These are phyloP conservation scores for Rhagonycha fulva DNA, from an alignment of 2,888 invertebrate species.

Conservation along the genomic window DNA sequence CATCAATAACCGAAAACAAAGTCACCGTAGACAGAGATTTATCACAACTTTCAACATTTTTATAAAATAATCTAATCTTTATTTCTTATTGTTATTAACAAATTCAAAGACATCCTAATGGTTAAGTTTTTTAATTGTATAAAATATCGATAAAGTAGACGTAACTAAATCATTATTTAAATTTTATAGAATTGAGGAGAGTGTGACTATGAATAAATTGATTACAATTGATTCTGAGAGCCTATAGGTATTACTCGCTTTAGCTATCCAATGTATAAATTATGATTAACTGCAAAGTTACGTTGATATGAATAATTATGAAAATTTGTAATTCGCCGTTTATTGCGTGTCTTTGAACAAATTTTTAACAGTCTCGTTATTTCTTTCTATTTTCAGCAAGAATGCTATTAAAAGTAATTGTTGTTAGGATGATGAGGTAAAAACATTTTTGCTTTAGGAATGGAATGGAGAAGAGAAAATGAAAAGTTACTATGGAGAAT, in stretches of 20 bases:
- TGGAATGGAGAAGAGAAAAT: no score
- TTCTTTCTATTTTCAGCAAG: no score
- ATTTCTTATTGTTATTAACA: conserved; percentile 3
- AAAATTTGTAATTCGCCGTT: neutral
- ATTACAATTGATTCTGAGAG: neutral
- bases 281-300: neutral
- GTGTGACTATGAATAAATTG: neutral
- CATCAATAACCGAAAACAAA: conserved; percentile 25
- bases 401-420: no score
- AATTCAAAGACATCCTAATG: conserved; percentile 4
- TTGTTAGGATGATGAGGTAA: no score
- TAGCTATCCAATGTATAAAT: neutral
- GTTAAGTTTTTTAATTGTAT: neutral
- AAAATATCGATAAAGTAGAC: neutral
- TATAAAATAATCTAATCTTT: neutral
- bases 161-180: neutral
- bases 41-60: conserved; percentile 4
- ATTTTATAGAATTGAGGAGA: neutral
- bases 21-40: conserved; percentile 14
- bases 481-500: no score
- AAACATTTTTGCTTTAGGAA: no score
- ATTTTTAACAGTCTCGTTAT: no score
- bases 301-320: neutral
- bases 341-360: no score
- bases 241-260: neutral